Base-by-base conservation (phyloP, 2,113 vertebrate species). In the Forbesichthys agassizii region DNA sequence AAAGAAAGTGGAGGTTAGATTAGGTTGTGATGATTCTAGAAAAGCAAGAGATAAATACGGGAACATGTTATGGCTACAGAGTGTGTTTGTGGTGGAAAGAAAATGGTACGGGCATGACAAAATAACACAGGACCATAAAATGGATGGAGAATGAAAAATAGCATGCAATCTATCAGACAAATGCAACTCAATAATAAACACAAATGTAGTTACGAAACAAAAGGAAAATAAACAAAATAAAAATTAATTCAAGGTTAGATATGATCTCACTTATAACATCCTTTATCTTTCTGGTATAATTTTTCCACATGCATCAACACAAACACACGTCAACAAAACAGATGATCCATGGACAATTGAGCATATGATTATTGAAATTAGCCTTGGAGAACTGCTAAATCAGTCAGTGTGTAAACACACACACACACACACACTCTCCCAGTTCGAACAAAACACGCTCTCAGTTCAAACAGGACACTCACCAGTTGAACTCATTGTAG, bases 1-100 rank as follows among this genome's bases (percentile, higher is more conserved):
- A 27, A 27, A 27, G 27, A 84, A 61, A 5, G 67, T 52, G 53
- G 71, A 57, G 33, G 49, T 59, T 47, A 60, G 85, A 88, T 85
- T 79, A 75, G 80, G 67, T 14, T 12, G 5, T 18, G 56, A 67
- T 47, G 46, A 80, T 10, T 78, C 83, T 80, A 68, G 54, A 60
- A 69, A 75, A 55, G 51, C 10, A 62, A 51, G 7, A 47, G 42
- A 12, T 13, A 36, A 51, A 11, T 36, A 33, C 12, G 13, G 16
- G 46, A 5, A 52, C 36, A 10, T 57, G 68, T 33, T 8, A 33
- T 33, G 47, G 27, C 33, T 47, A 18, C 55, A 13, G 33, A 12
- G 48, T n/a, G 65, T 56, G 48, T 75, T 81, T 61, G 53, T 56
- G 65, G 61, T 9, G 7, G 12, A 62, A 82, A 78, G 59, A 66